Percentiles rank a stretch among this genome's conserved stretches.
phyloP scores from a whole-genome alignment of 2,113 vertebrate species.

The Lamprologus sp. region DNA sequence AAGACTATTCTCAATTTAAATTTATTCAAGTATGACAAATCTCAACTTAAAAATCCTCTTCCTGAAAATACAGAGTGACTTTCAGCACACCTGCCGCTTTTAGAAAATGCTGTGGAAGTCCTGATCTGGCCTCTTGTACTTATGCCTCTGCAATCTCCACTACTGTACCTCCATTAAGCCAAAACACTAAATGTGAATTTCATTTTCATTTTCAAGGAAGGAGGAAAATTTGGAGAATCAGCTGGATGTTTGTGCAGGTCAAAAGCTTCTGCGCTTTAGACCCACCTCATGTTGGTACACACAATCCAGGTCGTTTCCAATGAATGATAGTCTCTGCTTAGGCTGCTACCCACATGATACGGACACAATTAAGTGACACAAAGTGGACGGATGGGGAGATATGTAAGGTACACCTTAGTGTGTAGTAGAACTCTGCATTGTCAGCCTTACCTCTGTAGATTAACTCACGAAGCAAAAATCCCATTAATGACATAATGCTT shows the following conservation, averaged over 20 bases:
- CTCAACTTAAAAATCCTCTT: neutral
- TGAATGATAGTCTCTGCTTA: neutral
- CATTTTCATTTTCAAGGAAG: neutral
- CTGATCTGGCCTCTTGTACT: accelerated
- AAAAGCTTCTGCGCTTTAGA: neutral
- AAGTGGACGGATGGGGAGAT: neutral
- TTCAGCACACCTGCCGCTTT: neutral
- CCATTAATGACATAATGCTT: neutral
- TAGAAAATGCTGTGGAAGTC: neutral
- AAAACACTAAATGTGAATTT: neutral
- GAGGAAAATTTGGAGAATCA: neutral
- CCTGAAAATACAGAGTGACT: neutral
- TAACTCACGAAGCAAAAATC: neutral
- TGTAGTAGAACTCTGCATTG: neutral
- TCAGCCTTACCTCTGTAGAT: neutral
- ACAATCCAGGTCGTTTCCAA: neutral
- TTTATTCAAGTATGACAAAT: neutral
- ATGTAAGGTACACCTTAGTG: too few species aligned
- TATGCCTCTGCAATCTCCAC: accelerated
- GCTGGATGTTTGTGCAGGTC: neutral
- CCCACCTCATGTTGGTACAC: neutral
- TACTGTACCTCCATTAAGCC: neutral
- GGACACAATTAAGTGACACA: neutral
- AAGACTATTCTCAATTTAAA: neutral
- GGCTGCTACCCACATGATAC: neutral